Conservation (phyloP, 1,140 invertebrate species). For the Hycleus phaleratus region DNA sequence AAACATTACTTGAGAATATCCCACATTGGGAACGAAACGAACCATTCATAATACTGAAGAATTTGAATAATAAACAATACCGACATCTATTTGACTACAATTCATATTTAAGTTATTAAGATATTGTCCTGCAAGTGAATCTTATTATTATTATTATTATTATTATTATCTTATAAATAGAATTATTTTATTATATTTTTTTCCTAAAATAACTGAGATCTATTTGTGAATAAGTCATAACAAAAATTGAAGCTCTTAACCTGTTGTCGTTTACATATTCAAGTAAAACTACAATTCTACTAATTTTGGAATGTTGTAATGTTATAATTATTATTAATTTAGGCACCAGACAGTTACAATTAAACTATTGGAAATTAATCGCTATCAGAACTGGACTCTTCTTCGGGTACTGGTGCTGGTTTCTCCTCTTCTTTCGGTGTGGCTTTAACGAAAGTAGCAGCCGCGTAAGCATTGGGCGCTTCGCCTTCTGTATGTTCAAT, state of each 20-base stretch:
- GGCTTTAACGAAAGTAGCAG: constrained; percentile 51
- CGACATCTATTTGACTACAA: neutral
- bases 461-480: constrained; percentile 64
- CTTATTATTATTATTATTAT: neutral
- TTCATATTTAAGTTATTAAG: neutral
- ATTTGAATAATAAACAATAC: neutral
- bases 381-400: constrained; percentile 44
- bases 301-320: no score
- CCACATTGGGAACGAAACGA: no score
- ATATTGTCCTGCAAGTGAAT: neutral
- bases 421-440: constrained; percentile 42
- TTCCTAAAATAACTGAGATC: no score
- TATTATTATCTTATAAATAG: neutral
- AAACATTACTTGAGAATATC: neutral
- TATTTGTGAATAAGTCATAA: no score
- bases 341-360: no score
- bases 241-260: no score
- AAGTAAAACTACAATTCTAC: no score
- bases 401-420: constrained; percentile 38
- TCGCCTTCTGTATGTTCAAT: constrained; percentile 76
- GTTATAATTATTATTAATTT: no score
- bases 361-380: constrained; percentile 32
- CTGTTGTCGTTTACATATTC: no score
- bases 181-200: no score
- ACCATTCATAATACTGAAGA: no score